Percentiles rank a stretch among this genome's conserved stretches.
Conservation (phyloP, 2,797 vertebrate genomes). For the Notamacropus eugenii region DNA sequence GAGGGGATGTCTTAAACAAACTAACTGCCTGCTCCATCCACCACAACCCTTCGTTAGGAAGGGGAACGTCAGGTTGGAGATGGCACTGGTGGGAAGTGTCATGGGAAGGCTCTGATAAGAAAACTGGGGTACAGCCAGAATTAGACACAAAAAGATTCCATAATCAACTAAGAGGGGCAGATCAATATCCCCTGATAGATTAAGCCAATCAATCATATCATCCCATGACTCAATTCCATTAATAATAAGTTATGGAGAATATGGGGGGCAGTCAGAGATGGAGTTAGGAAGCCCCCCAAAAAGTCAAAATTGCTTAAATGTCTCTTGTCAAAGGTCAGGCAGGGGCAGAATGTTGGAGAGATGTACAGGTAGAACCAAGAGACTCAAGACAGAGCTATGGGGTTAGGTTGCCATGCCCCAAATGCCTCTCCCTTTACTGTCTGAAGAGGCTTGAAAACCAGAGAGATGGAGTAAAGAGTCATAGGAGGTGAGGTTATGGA, state of each 20-base stretch:
- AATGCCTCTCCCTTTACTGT: conserved; percentile 39
- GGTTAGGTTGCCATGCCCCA: not conserved
- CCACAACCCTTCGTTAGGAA: not conserved
- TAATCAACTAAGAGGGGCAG: not conserved
- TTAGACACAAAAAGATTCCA: conserved; percentile 19
- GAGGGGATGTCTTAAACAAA: not conserved
- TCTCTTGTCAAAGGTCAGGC: conserved; percentile 18
- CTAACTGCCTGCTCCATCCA: not conserved
- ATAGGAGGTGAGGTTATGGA: not conserved
- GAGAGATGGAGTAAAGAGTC: conserved; percentile 12
- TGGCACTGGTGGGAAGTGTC: accelerated
- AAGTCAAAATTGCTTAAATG: not conserved
- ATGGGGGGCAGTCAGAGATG: not conserved
- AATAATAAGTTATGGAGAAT: not conserved
- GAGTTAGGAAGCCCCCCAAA: not conserved
- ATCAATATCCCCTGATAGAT: conserved; percentile 25
- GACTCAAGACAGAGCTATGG: conserved; percentile 17
- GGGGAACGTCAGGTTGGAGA: not conserved
- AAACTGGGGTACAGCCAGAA: conserved; percentile 9
- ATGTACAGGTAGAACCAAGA: conserved; percentile 12
- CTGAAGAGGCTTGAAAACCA: conserved; percentile 19
- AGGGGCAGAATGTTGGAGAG: conserved; percentile 3
- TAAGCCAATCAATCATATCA: not conserved
- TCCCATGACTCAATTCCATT: not conserved
- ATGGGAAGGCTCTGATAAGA: not conserved